Evolutionary conservation across 2,113 vertebrate species (phyloP), one percentile per base, ranked within the genome.

Genomic region (Mormyrus iriodes): DNA sequence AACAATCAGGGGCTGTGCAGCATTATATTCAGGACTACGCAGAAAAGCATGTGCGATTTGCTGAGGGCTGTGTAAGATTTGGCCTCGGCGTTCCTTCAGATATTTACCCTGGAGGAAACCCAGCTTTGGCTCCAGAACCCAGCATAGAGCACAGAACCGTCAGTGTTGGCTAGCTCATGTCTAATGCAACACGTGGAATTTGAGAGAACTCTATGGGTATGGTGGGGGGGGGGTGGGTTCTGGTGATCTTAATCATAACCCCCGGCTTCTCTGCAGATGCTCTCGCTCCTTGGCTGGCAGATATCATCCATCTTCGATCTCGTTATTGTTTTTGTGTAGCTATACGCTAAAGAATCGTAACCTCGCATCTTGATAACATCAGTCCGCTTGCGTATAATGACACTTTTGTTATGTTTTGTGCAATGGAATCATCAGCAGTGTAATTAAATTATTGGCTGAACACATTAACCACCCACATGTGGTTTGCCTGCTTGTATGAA

Each of bases 51-150:
- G 85, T 55, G 51, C 61, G 46, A 85, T 69, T 85, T 90, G 90
- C 84, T 91, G 51, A 88, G 73, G 89, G 69, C 31, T 55, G 53
- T 52, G 52, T 84, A 61, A 31, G 49, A 31, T 52, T 12, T 44
- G 49, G 85, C 35, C 39, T 79, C 52, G 39, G 76, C 89, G 46
- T 84, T 87, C 88, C 24, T 85, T 31, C 51, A 13, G 76, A 51
- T 87, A 89, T 90, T 91, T 90, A 88, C 49, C 27, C 55, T 85
- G 88, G 90, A 91, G 89, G 46, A 3, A 21, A 76, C 55, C 88
- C 79, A 88, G 89, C 27, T 5, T 21, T 61, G 65, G 31, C 52
- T 85, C 53, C 39, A 87, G 76, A 91, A 86, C 42, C 86, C 69
- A 88, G 6, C 79, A 55, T 19, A 13, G 51, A 86, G 48, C 35